Evolutionary conservation across 2,888 invertebrate species (phyloP).

Genomic region (Poecilus cupreus): DNA sequence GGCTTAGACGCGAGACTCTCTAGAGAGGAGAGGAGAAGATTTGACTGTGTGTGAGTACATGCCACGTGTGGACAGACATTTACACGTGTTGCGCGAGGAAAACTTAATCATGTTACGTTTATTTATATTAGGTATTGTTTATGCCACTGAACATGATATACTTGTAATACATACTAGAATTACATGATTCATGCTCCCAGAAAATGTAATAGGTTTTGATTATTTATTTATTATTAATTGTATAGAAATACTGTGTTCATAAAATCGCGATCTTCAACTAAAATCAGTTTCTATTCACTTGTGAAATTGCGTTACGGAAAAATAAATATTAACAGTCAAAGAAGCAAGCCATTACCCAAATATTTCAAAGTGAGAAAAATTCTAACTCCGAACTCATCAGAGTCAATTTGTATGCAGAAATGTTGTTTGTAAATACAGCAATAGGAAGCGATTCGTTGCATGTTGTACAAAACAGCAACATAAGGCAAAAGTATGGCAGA

Average conservation of each 20-base stretch:
- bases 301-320: not conserved
- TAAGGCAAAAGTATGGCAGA: not conserved
- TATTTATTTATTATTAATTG: too few relatives aligned
- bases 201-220: too few relatives aligned
- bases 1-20: not conserved
- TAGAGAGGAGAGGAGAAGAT: not conserved
- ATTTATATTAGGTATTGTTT: not conserved
- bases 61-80: slow-evolving; percentile 16
- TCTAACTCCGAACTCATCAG: slow-evolving; percentile 22
- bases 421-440: slow-evolving; percentile 25
- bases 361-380: not conserved
- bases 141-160: not conserved
- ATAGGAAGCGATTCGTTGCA: not conserved
- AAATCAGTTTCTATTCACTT: not conserved
- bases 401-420: slow-evolving; percentile 33
- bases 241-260: too few relatives aligned
- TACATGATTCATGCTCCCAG: too few relatives aligned
- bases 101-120: not conserved
- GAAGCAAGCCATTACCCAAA: not conserved
- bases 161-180: not conserved
- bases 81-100: slow-evolving; percentile 18
- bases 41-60: not conserved
- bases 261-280: not conserved
- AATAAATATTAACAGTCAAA: not conserved
- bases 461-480: slow-evolving; percentile 22